Percentiles rank a stretch among this genome's conserved stretches.
Conservation (phyloP, 2,797 vertebrate species). For the Eleutherodactylus coqui region DNA sequence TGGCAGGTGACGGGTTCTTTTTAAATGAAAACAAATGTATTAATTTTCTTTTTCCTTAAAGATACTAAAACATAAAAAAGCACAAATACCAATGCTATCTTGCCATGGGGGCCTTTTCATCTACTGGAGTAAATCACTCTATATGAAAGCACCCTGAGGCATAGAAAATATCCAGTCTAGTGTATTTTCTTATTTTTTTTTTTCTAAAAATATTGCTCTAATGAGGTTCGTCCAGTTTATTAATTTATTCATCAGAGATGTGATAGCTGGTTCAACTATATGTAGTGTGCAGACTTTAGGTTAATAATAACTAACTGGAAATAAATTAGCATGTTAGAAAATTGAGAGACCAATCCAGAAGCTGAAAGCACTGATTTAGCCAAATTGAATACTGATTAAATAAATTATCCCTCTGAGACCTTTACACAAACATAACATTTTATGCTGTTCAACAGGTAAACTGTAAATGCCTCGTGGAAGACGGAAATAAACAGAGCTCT, state of each 20-base stretch:
- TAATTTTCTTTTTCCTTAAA: no score
- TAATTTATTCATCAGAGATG: neutral
- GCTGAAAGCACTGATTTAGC: conserved; percentile 43
- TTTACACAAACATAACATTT: conserved; percentile 52
- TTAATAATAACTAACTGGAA: conserved; percentile 43
- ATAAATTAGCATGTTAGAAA: conserved; percentile 44
- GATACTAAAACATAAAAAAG: no score
- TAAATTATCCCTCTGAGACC: conserved; percentile 55
- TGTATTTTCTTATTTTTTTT: no score
- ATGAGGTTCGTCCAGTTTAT: neutral
- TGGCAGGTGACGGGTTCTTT: no score
- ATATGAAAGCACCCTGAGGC: no score
- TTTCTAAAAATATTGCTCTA: no score
- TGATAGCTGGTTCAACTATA: neutral
- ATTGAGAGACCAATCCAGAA: conserved; percentile 50
- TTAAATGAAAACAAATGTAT: no score
- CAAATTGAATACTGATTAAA: conserved; percentile 62
- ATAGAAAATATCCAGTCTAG: no score
- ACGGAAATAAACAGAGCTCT: neutral
- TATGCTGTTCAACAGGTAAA: conserved; percentile 46
- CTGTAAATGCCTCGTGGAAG: conserved; percentile 39
- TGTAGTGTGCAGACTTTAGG: conserved; percentile 11
- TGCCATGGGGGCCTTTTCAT: no score
- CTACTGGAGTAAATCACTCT: no score
- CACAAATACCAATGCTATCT: no score